A percentile compares a stretch with the other conserved stretches of the same genome.
These are phyloP conservation scores for Semibalanus balanoides DNA, from an alignment of 1,140 invertebrate genomes.

Conservation along the genomic window DNA sequence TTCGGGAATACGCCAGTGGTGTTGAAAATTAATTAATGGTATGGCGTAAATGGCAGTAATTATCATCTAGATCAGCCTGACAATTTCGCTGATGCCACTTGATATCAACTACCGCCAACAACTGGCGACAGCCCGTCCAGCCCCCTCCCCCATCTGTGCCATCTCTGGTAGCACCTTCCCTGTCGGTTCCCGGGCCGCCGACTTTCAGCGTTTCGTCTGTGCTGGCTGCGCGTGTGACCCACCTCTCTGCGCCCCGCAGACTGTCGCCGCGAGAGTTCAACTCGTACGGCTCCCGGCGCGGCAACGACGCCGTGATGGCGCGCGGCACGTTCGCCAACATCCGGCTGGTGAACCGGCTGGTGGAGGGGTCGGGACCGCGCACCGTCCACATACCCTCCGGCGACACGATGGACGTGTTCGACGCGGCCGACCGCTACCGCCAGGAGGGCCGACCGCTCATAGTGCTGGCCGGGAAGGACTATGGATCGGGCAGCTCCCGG, in stretches of 20 bases:
- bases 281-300: slow-evolving; percentile 90
- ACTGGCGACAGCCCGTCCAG: no score
- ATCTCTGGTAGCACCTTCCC: no score
- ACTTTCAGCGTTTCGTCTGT: no score
- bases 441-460: slow-evolving; percentile 50
- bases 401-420: slow-evolving; percentile 85
- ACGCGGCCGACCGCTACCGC: slow-evolving; percentile 76
- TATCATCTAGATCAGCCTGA: no score
- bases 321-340: slow-evolving; percentile 98
- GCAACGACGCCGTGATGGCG: slow-evolving; percentile 93
- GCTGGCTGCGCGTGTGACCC: no score
- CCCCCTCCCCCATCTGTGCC: no score
- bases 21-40: no score
- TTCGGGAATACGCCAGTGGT: no score
- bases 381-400: slow-evolving; percentile 77
- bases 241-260: slow-evolving; percentile 33
- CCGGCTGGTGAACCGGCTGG: slow-evolving; percentile 83
- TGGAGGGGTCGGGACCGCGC: slow-evolving; percentile 60
- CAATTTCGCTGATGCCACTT: no score
- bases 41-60: no score
- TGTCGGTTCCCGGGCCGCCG: no score
- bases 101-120: no score
- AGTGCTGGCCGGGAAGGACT: slow-evolving; percentile 90
- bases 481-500: slow-evolving; percentile 86
- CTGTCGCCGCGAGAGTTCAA: slow-evolving; percentile 89